These are phyloP conservation scores for Drosophila pectinifera DNA, from an alignment of 1,140 invertebrate genomes.

Conservation along the genomic window DNA sequence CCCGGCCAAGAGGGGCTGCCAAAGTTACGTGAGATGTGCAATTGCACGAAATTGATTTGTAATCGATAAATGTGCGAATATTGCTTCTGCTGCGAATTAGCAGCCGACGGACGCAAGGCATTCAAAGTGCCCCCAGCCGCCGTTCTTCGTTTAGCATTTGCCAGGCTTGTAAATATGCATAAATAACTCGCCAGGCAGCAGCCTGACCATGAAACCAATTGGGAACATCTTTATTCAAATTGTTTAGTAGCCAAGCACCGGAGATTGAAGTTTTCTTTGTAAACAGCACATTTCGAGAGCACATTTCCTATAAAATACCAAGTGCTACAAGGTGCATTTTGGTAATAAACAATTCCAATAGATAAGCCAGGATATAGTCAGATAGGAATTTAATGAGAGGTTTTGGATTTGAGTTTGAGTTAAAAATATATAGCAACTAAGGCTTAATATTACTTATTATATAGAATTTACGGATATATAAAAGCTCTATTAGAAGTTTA, in stretches of 20 bases:
- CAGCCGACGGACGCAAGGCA: conserved; percentile 24
- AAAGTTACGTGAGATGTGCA: conserved; percentile 72
- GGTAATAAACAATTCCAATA: too few relatives aligned
- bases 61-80: conserved; percentile 81
- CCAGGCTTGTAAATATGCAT: conserved; percentile 46
- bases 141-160: conserved; percentile 35
- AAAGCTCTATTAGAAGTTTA: neutral
- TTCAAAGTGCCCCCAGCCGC: conserved; percentile 29
- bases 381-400: too few relatives aligned
- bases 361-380: too few relatives aligned
- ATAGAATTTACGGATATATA: too few relatives aligned
- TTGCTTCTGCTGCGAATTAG: conserved; percentile 68
- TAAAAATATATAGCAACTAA: too few relatives aligned
- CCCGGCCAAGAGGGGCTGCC: conserved; percentile 17
- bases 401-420: too few relatives aligned
- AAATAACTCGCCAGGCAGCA: conserved; percentile 27
- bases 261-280: conserved; percentile 7
- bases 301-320: too few relatives aligned
- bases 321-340: too few relatives aligned
- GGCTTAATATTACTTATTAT: too few relatives aligned
- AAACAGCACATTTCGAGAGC: neutral
- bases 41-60: conserved; percentile 80
- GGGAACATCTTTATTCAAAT: conserved; percentile 46
- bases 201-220: conserved; percentile 39
- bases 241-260: conserved; percentile 6